Conservation (phyloP, 2,888 invertebrate species). For the Minunthozetes semirufus region DNA sequence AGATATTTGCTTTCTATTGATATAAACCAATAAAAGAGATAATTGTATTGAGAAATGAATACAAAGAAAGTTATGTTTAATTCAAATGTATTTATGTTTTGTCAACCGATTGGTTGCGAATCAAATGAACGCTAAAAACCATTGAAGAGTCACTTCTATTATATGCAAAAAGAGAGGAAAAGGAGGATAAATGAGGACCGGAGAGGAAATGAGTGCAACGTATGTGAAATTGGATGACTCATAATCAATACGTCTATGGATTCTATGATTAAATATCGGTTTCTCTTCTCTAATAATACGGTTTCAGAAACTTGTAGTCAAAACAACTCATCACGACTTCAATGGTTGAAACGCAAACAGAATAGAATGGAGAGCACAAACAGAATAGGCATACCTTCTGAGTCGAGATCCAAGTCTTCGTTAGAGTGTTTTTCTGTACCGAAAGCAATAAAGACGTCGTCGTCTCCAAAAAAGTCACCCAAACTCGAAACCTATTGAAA, state of each 20-base stretch:
- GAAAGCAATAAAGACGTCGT: conserved; percentile 90
- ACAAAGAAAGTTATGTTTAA: neutral
- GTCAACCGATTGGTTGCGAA: neutral
- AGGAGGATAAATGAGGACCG: neutral
- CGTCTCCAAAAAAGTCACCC: conserved; percentile 74
- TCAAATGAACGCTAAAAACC: neutral
- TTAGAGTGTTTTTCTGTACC: conserved; percentile 73
- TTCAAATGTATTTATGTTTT: too few species aligned
- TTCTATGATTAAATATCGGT: neutral
- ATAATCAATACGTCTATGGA: conserved; percentile 19
- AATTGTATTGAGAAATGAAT: neutral
- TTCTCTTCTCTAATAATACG: neutral
- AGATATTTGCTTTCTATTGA: neutral
- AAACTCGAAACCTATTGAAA: conserved; percentile 56
- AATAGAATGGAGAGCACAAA: too few species aligned
- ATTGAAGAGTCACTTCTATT: neutral
- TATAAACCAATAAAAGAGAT: neutral
- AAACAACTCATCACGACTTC: neutral
- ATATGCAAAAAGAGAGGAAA: neutral
- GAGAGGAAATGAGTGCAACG: neutral
- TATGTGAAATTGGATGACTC: conserved; percentile 22
- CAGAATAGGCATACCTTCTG: conserved; percentile 65
- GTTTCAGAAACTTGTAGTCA: conserved; percentile 8
- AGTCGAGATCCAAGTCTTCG: conserved; percentile 89
- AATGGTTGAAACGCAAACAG: neutral